Evolutionary conservation across 2,888 invertebrate species (phyloP), one percentile per base, ranked within the genome.

Genomic region (Pediacus dermestoides): DNA sequence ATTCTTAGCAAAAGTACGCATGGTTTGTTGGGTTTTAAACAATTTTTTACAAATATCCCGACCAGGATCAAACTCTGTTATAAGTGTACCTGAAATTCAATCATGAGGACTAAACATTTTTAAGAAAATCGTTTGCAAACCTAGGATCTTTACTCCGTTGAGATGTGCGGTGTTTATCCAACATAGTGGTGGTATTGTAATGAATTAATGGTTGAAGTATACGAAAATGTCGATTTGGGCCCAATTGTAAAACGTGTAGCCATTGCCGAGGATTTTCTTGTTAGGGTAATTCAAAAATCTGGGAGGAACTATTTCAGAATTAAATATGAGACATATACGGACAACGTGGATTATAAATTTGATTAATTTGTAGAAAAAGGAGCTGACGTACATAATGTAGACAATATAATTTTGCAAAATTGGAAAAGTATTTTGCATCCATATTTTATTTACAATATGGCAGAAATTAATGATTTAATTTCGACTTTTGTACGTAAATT

Each of bases 191-290:
- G 99, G 99, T 56, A 99, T 86, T 0, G 96, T 96, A 27, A 99
- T 74, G 56, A 97, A 82, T 59, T 93, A 76, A 68, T 99, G 99
- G 60, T 93, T 89, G 67, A 99, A 99, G 73, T 99, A 99, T 46
- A 95, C 85, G 70, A 99, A 99, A 41, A 83, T 83, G 64, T 99
- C 97, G 15, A 97, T 81, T 32, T 81, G 80, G 15, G 84, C 78
- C 97, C 97, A 99, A 63, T 94, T 86, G 67, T 88, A 85, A 68
- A 97, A 95, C 4, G 83, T 76, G 68, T 93, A 97, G 2, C 85
- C 83, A 36, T 83, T 78, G 49, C 77, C 74, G 42, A 79, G 75
- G 15, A 72, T 70, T 1, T 81, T 80, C 9, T 88, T 88, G 50
- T 84, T 75, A 25, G 47, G 36, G 82, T 76, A 58, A 76, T 79